Conservation (phyloP, 2,888 invertebrate species). For the Dynastes tityus region DNA sequence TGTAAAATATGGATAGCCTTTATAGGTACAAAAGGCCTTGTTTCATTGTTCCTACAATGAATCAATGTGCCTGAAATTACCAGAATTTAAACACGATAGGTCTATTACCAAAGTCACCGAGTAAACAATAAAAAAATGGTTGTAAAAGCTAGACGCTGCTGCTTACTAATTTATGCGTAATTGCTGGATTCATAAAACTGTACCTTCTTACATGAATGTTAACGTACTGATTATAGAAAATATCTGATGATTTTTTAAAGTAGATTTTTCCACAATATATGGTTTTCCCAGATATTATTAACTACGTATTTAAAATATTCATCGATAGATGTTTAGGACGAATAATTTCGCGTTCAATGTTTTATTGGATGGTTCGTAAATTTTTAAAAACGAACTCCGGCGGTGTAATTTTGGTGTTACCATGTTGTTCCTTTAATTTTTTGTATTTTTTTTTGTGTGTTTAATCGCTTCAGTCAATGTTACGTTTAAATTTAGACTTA, state of each 20-base stretch:
- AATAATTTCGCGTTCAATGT: constrained; percentile 21
- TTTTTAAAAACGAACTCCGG: background rate
- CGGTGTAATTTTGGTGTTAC: too few species aligned
- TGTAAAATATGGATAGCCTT: too few species aligned
- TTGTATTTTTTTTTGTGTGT: too few species aligned
- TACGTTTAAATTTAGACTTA: too few species aligned
- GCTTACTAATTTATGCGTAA: constrained; percentile 22
- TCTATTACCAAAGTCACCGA: too few species aligned
- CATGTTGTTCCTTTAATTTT: too few species aligned
- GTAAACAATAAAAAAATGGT: background rate
- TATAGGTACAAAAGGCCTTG: too few species aligned
- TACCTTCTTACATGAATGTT: constrained; percentile 21
- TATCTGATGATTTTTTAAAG: constrained; percentile 30
- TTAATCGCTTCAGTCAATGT: too few species aligned
- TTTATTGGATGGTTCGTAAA: background rate
- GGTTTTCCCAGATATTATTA: constrained; percentile 23
- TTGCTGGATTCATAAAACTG: constrained; percentile 14
- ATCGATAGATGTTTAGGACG: constrained; percentile 7
- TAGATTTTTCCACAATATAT: constrained; percentile 24
- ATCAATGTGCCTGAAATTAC: too few species aligned
- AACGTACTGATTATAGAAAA: constrained; percentile 17
- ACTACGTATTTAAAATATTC: constrained; percentile 8
- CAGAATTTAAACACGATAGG: too few species aligned
- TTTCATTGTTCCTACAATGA: too few species aligned
- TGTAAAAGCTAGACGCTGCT: background rate